Evolutionary conservation across 1,140 invertebrate genomes (phyloP).

Genomic region (Frieseomelitta varia): DNA sequence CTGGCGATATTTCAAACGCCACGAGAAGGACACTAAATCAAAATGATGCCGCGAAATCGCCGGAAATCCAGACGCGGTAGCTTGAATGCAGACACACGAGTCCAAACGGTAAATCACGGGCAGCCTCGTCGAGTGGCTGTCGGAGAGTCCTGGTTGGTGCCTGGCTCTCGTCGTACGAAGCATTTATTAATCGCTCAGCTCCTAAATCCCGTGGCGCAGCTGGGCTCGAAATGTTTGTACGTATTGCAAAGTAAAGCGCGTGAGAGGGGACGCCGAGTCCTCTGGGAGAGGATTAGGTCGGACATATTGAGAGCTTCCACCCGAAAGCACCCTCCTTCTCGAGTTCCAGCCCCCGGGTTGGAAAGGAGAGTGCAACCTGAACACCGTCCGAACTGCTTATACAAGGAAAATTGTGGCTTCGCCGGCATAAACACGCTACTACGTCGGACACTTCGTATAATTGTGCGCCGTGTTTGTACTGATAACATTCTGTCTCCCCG

Average conservation of each 20-base stretch:
- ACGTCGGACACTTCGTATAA: slow-evolving; percentile 42
- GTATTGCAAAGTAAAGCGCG: slow-evolving; percentile 69
- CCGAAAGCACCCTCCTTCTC: slow-evolving; percentile 68
- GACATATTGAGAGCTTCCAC: slow-evolving; percentile 77
- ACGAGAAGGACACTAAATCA: slow-evolving; percentile 57
- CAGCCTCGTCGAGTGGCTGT: slow-evolving; percentile 68
- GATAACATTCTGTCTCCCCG: slow-evolving; percentile 6
- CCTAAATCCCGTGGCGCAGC: slow-evolving; percentile 70
- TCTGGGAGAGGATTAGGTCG: slow-evolving; percentile 74
- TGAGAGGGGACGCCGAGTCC: slow-evolving; percentile 54
- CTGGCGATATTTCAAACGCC: slow-evolving; percentile 58
- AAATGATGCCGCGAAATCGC: slow-evolving; percentile 64
- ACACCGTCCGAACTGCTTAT: slow-evolving; percentile 35
- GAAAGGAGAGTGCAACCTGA: slow-evolving; percentile 30
- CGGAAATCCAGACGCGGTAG: slow-evolving; percentile 64
- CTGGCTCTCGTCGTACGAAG: slow-evolving; percentile 65
- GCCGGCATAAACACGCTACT: slow-evolving; percentile 32
- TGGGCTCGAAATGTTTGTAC: slow-evolving; percentile 71
- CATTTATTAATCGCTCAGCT: slow-evolving; percentile 73
- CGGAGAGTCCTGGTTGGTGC: slow-evolving; percentile 64
- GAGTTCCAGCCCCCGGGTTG: slow-evolving; percentile 1
- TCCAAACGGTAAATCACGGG: slow-evolving; percentile 65
- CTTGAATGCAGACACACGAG: slow-evolving; percentile 67
- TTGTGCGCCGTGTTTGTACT: slow-evolving; percentile 27
- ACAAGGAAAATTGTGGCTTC: slow-evolving; percentile 53